Evolutionary conservation across 2,888 invertebrate genomes (phyloP).

Genomic region (Leptinotarsa tumamoca): DNA sequence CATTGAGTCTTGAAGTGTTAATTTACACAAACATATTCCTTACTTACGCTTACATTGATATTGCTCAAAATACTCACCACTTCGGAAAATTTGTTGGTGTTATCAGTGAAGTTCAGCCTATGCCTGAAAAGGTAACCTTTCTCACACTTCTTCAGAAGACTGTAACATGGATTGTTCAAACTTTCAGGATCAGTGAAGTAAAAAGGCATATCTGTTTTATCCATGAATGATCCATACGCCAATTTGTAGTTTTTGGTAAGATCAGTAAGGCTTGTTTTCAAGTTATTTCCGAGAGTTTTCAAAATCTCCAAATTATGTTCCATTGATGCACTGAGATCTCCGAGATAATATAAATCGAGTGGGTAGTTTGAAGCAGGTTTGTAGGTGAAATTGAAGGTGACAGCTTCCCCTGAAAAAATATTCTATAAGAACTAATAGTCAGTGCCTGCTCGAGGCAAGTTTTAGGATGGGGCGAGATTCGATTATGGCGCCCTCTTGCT

Average conservation of each 20-base stretch:
- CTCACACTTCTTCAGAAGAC: conserved; percentile 72
- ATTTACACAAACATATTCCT: no score
- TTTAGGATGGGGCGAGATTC: no score
- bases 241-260: conserved; percentile 80
- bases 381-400: conserved; percentile 74
- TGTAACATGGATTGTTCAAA: conserved; percentile 73
- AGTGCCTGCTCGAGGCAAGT: background rate
- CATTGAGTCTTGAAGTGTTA: no score
- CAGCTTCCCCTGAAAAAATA: conserved; percentile 59
- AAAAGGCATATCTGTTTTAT: conserved; percentile 83
- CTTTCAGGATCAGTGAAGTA: conserved; percentile 67
- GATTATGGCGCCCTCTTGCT: no score
- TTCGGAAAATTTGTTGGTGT: conserved; percentile 65
- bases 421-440: background rate
- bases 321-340: conserved; percentile 94
- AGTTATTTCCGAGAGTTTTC: conserved; percentile 73
- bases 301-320: conserved; percentile 85
- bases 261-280: conserved; percentile 72
- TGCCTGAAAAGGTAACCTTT: conserved; percentile 87
- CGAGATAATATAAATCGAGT: conserved; percentile 89
- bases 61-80: background rate
- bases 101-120: conserved; percentile 75
- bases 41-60: no score
- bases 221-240: conserved; percentile 83
- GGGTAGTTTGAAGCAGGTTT: conserved; percentile 87